phyloP scores from a whole-genome alignment of 2,888 invertebrate species.

The Hydraecia micacea region DNA sequence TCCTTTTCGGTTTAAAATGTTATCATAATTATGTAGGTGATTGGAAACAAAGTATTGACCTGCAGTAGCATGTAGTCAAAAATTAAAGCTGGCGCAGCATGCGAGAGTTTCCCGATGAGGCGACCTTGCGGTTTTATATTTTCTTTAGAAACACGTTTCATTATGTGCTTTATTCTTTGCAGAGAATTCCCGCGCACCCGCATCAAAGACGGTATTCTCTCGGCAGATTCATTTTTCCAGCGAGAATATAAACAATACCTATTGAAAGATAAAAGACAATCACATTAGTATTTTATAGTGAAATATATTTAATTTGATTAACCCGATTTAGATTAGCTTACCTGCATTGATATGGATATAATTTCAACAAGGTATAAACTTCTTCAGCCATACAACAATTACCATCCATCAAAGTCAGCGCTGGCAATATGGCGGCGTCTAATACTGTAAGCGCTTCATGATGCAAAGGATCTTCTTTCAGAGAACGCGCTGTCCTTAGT shows the following conservation, averaged over 20 bases:
- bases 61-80: constrained; percentile 97
- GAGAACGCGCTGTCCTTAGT: constrained; percentile 80
- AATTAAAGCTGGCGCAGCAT: constrained; percentile 98
- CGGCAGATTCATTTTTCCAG: constrained; percentile 97
- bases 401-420: constrained; percentile 97
- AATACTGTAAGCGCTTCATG: constrained; percentile 96
- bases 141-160: constrained; percentile 99
- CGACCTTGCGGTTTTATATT: constrained; percentile 99
- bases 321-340: constrained; percentile 73
- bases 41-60: constrained; percentile 69
- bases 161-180: constrained; percentile 98
- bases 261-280: constrained; percentile 49
- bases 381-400: constrained; percentile 99
- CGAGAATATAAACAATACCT: constrained; percentile 97
- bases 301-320: background rate
- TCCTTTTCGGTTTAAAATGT: background rate
- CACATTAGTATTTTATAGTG: background rate
- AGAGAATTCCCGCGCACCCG: constrained; percentile 96
- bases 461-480: constrained; percentile 91
- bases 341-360: constrained; percentile 96
- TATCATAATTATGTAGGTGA: background rate
- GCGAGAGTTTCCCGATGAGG: constrained; percentile 98
- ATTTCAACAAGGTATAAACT: constrained; percentile 96
- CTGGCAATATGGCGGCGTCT: constrained; percentile 97
- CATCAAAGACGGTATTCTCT: constrained; percentile 95